phyloP scores from a whole-genome alignment of 2,888 invertebrate species.

The Pristionchus fissidentatus region DNA sequence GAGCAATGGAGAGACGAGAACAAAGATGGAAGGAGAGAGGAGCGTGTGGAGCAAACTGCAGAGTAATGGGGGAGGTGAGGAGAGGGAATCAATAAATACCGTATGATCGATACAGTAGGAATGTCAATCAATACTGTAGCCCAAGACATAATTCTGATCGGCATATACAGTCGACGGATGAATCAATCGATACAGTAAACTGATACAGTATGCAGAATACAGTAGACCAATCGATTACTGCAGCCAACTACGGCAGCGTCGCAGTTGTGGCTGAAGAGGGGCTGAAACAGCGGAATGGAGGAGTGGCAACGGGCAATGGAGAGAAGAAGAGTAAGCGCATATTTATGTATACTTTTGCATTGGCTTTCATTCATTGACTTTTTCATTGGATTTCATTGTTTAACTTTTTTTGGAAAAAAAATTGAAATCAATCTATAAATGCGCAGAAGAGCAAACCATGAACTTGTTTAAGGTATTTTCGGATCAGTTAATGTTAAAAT shows the following conservation, averaged over 20 bases:
- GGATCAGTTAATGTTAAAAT: too few species aligned
- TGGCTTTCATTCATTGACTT: too few species aligned
- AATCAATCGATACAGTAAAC: neutral
- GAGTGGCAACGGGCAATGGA: neutral
- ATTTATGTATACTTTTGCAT: too few species aligned
- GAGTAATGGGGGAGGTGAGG: constrained; percentile 37
- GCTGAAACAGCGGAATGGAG: neutral
- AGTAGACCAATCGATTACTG: neutral
- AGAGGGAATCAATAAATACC: neutral
- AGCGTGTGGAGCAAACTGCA: constrained; percentile 40
- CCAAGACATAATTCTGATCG: too few species aligned
- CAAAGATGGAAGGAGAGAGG: neutral
- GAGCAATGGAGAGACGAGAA: constrained; percentile 48
- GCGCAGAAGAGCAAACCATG: too few species aligned
- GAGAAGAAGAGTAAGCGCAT: constrained; percentile 29
- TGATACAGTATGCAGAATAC: neutral
- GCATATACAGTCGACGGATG: too few species aligned
- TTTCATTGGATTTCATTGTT: too few species aligned
- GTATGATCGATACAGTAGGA: neutral
- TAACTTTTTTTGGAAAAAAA: too few species aligned
- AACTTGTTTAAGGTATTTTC: too few species aligned
- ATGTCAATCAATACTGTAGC: too few species aligned
- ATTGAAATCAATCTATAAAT: too few species aligned
- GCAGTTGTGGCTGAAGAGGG: constrained; percentile 14
- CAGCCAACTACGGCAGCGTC: constrained; percentile 47